phyloP scores from a whole-genome alignment of 2,797 vertebrate genomes.

The Oreochromis mossambicus region DNA sequence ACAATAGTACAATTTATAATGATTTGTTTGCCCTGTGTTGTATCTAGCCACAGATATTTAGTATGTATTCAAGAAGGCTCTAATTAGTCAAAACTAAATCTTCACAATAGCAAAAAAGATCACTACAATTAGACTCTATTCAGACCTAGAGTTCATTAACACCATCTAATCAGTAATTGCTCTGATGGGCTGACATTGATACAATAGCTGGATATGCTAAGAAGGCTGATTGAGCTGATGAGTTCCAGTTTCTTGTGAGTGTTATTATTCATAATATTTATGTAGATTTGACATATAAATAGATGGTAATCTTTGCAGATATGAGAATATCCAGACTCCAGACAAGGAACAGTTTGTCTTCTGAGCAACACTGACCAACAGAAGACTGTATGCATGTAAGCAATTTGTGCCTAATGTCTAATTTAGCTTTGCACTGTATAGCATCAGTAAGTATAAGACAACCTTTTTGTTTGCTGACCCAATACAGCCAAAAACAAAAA shows the following conservation, averaged over 20 bases:
- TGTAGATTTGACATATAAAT: not conserved
- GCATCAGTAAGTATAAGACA: not conserved
- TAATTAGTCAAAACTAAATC: not conserved
- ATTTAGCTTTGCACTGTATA: not conserved
- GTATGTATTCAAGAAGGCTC: not conserved
- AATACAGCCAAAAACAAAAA: not conserved
- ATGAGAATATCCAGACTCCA: not conserved
- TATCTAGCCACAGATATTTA: not conserved
- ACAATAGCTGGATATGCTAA: not conserved
- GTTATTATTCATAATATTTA: not conserved
- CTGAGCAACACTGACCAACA: not conserved
- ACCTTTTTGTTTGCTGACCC: not conserved
- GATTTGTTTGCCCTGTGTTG: not conserved
- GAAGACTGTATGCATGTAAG: not conserved
- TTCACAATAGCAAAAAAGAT: not conserved
- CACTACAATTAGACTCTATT: constrained; percentile 18
- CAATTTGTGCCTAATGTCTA: not conserved
- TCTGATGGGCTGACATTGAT: not conserved
- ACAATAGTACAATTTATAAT: not conserved
- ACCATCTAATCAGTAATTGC: not conserved
- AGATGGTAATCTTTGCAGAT: not conserved
- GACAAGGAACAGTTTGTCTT: not conserved
- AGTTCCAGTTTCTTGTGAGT: not conserved
- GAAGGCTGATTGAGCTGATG: not conserved
- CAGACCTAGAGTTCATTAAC: not conserved